Conservation (phyloP, 2,888 invertebrate species). For the Tethea ocularis region DNA sequence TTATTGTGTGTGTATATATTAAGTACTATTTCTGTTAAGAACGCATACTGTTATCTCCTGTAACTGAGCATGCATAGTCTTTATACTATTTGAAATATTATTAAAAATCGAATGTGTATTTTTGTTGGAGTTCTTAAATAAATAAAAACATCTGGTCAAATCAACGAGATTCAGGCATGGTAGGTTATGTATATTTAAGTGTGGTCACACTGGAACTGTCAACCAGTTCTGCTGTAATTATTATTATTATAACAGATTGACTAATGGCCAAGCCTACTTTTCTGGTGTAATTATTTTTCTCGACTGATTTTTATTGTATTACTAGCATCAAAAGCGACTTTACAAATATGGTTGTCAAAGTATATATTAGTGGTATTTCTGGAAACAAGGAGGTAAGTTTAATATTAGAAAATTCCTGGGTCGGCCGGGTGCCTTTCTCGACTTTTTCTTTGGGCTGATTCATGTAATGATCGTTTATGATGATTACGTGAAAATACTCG, state of each 20-base stretch:
- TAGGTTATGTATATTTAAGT: neutral
- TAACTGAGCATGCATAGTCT: too few species aligned
- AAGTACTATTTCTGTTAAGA: too few species aligned
- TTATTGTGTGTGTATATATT: too few species aligned
- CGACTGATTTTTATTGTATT: constrained; percentile 56
- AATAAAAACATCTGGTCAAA: too few species aligned
- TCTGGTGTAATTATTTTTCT: constrained; percentile 59
- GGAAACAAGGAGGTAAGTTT: constrained; percentile 95
- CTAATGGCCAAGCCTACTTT: constrained; percentile 82
- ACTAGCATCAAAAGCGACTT: constrained; percentile 48
- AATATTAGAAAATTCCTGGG: constrained; percentile 70
- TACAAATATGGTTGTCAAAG: constrained; percentile 92
- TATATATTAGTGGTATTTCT: constrained; percentile 96
- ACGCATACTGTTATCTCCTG: too few species aligned
- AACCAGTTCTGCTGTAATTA: constrained; percentile 47
- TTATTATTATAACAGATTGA: constrained; percentile 68
- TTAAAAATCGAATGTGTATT: too few species aligned
- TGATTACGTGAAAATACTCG: constrained; percentile 65
- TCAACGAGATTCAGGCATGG: neutral
- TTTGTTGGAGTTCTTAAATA: too few species aligned
- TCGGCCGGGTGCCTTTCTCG: constrained; percentile 48
- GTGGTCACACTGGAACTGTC: constrained; percentile 41
- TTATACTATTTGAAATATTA: too few species aligned
- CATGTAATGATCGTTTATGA: constrained; percentile 66
- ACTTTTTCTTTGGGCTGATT: constrained; percentile 67